Percentiles rank a stretch among this genome's conserved stretches.
Conservation (phyloP, 2,888 invertebrate genomes). For the Agrypnus murinus region DNA sequence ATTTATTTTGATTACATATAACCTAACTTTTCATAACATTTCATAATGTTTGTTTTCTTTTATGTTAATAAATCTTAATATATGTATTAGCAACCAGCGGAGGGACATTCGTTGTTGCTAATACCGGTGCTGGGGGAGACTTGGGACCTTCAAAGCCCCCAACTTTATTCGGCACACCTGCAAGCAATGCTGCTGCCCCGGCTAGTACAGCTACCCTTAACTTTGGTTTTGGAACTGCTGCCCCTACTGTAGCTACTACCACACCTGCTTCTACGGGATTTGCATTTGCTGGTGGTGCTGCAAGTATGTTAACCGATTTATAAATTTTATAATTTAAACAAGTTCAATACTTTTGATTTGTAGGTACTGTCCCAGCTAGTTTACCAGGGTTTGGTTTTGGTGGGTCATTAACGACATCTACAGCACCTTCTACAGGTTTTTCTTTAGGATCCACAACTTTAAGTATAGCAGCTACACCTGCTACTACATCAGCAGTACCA, state of each 20-base stretch:
- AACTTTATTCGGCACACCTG: slow-evolving; percentile 27
- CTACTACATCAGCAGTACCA: slow-evolving; percentile 39
- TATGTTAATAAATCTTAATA: not conserved
- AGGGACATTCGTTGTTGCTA: slow-evolving; percentile 13
- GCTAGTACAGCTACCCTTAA: not conserved
- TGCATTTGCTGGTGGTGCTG: slow-evolving; percentile 39
- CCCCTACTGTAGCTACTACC: slow-evolving; percentile 52
- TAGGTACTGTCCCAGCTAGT: slow-evolving; percentile 42
- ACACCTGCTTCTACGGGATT: slow-evolving; percentile 52
- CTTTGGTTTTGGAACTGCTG: slow-evolving; percentile 13
- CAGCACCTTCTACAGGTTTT: slow-evolving; percentile 17
- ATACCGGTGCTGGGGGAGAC: slow-evolving; percentile 31
- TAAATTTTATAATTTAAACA: not conserved
- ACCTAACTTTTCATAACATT: not conserved
- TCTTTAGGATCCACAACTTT: slow-evolving; percentile 13
- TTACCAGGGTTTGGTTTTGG: slow-evolving; percentile 41
- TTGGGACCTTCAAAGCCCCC: slow-evolving; percentile 24
- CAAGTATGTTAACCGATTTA: not conserved
- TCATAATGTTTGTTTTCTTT: no score
- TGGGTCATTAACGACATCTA: slow-evolving; percentile 4
- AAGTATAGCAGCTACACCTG: slow-evolving; percentile 42
- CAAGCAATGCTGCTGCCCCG: slow-evolving; percentile 15
- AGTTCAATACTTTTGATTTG: not conserved
- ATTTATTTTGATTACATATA: not conserved
- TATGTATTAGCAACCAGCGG: slow-evolving; percentile 3